Conservation (phyloP, 2,113 vertebrate species). For the Gopherus flavomarginatus region DNA sequence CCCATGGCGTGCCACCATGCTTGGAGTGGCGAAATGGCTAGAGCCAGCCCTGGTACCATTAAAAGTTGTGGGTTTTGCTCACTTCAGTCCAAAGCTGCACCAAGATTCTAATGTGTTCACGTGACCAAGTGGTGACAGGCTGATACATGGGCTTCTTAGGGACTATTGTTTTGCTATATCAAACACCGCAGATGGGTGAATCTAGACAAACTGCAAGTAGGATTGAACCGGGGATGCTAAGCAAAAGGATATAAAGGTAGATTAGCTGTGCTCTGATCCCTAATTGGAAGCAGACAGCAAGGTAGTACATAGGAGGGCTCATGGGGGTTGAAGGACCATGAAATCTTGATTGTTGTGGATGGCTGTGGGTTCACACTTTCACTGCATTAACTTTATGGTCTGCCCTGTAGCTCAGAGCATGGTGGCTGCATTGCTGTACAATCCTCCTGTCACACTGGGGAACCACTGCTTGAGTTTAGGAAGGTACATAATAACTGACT, state of each 20-base stretch:
- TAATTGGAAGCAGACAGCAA: neutral
- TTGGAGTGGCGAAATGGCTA: no score
- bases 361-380: neutral
- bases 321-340: neutral
- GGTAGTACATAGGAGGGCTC: neutral
- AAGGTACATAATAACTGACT: neutral
- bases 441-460: neutral
- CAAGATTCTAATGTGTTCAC: neutral
- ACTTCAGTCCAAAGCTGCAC: neutral
- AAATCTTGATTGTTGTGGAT: neutral
- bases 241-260: neutral
- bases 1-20: no score
- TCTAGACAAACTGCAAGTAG: neutral
- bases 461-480: neutral
- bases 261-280: no score
- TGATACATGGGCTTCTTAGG: neutral
- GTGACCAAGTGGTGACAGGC: neutral
- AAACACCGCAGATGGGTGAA: neutral
- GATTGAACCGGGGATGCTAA: neutral
- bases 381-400: neutral
- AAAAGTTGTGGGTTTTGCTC: neutral
- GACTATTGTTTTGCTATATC: neutral
- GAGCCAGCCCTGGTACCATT: neutral
- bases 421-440: neutral
- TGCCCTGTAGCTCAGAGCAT: neutral